Base-by-base conservation (phyloP, 2,113 vertebrate genomes). In the Cephalopterus ornatus region DNA sequence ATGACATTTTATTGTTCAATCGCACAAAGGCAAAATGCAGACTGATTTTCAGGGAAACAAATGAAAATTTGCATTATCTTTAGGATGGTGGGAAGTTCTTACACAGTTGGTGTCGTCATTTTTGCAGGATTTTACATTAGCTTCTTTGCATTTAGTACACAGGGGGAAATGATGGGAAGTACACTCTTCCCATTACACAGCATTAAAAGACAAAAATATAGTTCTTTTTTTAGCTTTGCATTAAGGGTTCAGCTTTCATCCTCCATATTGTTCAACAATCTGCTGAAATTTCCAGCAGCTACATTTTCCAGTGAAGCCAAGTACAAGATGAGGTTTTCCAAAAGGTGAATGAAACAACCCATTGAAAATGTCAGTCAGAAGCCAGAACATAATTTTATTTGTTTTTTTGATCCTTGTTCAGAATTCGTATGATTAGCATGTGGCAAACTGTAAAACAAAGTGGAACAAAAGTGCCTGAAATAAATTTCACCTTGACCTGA, bases 401-500 rank as follows among this genome's bases (percentile, higher is more conserved):
- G 47, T 23, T 91, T 96, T 94, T 97, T 85, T 95, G 76, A 85
- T 93, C 89, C 63, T 86, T 9, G 6, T 93, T 94, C 89, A 93
- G 80, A 90, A 92, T 93, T 91, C 55, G 35, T 80, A 59, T 93
- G 90, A 97, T 92, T 96, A 95, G 86, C 84, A 96, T 78, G 81
- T 96, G 95, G 85, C 23, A 68, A 97, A 95, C 84, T 91, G 91
- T 96, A 95, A 95, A 97, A 96, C 1, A 70, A 93, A 95, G 84
- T 95, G 92, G 89, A 97, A 94, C 74, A 96, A 96, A 97, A 94
- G 82, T 52, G 92, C 83, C 89, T 96, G 92, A 97, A 97, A 97
- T 97, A 97, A 97, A 95, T 95, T 97, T 97, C 89, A 97, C 96
- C 95, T 98, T 97, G 94, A 96, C 85, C 92, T 96, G 95, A 96